Conservation (phyloP, 37 sponge, comb jelly and placozoan genomes). For the Corticium candelabrum region DNA sequence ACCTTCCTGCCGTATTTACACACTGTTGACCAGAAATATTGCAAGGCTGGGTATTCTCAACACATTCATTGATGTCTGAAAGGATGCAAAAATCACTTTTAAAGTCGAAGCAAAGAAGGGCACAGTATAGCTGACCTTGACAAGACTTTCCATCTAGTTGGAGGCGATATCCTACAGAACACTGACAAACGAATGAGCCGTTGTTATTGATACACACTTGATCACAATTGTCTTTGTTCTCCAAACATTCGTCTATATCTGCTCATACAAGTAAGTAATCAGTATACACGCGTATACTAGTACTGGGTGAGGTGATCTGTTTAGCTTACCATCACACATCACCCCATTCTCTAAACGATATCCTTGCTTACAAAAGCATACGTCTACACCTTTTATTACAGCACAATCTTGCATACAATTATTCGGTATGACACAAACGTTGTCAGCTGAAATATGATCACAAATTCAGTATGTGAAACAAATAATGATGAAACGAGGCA, state of each 20-base stretch:
- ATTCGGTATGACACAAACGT: not conserved
- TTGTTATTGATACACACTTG: conserved; percentile 9
- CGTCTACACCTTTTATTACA: not conserved
- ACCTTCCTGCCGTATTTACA: too few species aligned
- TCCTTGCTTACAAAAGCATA: not conserved
- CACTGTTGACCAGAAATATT: too few species aligned
- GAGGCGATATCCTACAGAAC: conserved; percentile 1
- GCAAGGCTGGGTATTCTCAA: too few species aligned
- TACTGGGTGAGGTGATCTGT: too few species aligned
- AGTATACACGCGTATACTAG: too few species aligned
- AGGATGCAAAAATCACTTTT: too few species aligned
- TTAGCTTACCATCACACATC: not conserved
- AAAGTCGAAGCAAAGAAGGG: too few species aligned
- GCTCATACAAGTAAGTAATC: not conserved
- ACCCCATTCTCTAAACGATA: not conserved
- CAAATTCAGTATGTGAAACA: too few species aligned
- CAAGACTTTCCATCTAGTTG: too few species aligned
- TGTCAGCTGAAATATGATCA: not conserved
- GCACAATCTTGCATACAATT: not conserved
- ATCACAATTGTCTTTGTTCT: conserved; percentile 6
- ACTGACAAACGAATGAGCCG: conserved; percentile 17
- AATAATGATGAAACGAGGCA: too few species aligned
- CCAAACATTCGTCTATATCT: conserved; percentile 17
- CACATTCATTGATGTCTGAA: too few species aligned
- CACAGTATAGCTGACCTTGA: too few species aligned